Conservation (phyloP, 2,888 invertebrate species). For the Dasypogon diadema region DNA sequence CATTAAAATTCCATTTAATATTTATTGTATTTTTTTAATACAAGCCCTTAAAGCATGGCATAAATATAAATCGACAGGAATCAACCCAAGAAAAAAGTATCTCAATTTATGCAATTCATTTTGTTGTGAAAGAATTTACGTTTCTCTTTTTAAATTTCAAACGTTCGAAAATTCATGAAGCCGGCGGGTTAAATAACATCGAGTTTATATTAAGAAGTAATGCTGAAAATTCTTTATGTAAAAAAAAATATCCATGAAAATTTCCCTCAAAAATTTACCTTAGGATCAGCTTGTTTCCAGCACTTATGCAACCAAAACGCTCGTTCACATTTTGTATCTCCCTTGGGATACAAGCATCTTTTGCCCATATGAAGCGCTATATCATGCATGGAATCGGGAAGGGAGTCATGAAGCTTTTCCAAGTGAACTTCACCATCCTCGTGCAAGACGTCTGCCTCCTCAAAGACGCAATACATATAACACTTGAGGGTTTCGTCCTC, state of each 20-base stretch:
- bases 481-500: conserved; percentile 62
- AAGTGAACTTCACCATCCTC: conserved; percentile 62
- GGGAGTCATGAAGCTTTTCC: conserved; percentile 59
- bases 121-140: too few species aligned
- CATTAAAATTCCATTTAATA: too few species aligned
- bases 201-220: conserved; percentile 4
- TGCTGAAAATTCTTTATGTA: conserved; percentile 18
- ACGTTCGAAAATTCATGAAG: too few species aligned
- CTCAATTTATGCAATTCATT: too few species aligned
- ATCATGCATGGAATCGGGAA: conserved; percentile 59
- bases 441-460: conserved; percentile 60
- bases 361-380: conserved; percentile 61
- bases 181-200: too few species aligned
- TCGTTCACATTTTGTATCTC: conserved; percentile 61
- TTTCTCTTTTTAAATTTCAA: too few species aligned
- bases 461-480: conserved; percentile 63
- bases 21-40: too few species aligned
- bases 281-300: conserved; percentile 62
- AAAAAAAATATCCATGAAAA: neutral
- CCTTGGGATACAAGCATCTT: conserved; percentile 61
- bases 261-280: conserved; percentile 57
- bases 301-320: conserved; percentile 63
- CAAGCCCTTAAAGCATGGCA: too few species aligned
- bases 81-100: too few species aligned
- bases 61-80: too few species aligned